Base-by-base conservation (phyloP, 2,797 vertebrate species). In the Carapus acus region DNA sequence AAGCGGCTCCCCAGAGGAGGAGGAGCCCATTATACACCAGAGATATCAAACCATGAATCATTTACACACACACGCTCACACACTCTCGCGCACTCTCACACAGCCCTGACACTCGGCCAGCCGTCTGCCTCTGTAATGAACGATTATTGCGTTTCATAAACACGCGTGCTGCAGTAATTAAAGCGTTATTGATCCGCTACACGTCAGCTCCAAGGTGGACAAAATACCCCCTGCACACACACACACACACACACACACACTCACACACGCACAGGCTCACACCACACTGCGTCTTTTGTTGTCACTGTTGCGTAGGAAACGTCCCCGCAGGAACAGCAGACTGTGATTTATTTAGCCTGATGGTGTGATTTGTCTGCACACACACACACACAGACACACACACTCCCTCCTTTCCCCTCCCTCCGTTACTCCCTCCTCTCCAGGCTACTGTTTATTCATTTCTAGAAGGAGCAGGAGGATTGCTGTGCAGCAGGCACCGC, bases 101-200 rank as follows among this genome's bases (percentile, higher is more conserved):
- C 49, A 68, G 72, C 47, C 45, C 52, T 62, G 61, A 69, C 8
- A 65, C 62, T 71, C 31, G 63, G 62, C 64, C 49, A 56, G 59
- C 86, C 84, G 85, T 86, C 89, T 93, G 89, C 91, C 92, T 93
- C 90, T 91, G 93, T 92, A 94, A 94, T 94, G 88, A 91, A 84
- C 80, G 89, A 92, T 93, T 91, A 94, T 92, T 92, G 83, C 84
- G 81, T 90, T 93, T 92, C 86, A 92, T 92, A 91, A 93, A 92
- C 89, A 90, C 41, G 82, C n/a, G n/a, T 81, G 76, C 84, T 83
- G 81, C 69, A 90, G 89, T 91, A 90, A 91, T 92, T 92, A 86
- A 90, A 89, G 87, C 88, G 80, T 83, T 90, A 91, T 93, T 85
- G 91, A 94, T 91, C 84, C 62, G 75, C 81, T 64, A 48, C 58